These are phyloP conservation scores for Sphecodes monilicornis DNA, from an alignment of 2,888 invertebrate genomes.

Conservation along the genomic window DNA sequence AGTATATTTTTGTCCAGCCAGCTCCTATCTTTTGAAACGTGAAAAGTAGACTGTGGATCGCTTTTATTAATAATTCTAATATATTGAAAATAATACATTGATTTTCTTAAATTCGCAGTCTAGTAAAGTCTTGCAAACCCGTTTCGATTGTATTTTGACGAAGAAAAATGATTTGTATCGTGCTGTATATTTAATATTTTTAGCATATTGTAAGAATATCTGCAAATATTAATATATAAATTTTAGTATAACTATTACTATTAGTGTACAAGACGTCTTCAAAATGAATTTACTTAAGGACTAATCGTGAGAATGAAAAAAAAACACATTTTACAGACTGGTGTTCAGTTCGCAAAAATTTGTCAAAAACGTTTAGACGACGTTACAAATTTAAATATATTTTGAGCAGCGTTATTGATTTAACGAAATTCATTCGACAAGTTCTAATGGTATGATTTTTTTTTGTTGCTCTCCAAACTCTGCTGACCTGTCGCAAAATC, in stretches of 20 bases:
- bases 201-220: not conserved
- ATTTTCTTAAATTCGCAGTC: too few relatives aligned
- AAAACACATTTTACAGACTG: not conserved
- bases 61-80: too few relatives aligned
- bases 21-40: too few relatives aligned
- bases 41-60: too few relatives aligned
- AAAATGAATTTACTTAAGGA: not conserved
- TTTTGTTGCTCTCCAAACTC: slow-evolving; percentile 35
- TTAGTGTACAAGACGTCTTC: not conserved
- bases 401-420: not conserved
- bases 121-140: too few relatives aligned
- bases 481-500: slow-evolving; percentile 27
- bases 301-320: not conserved
- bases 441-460: slow-evolving; percentile 47
- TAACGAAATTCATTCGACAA: not conserved
- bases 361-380: not conserved
- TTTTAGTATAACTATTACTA: not conserved
- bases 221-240: too few relatives aligned
- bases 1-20: too few relatives aligned
- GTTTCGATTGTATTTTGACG: too few relatives aligned
- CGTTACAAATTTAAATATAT: not conserved
- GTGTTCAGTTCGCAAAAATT: not conserved
- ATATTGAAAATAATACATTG: too few relatives aligned
- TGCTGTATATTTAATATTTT: not conserved
- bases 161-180: too few relatives aligned